Percentiles rank a stretch among this genome's conserved stretches.
Conservation (phyloP, 2,113 vertebrate species). For the Syrmaticus mikado region DNA sequence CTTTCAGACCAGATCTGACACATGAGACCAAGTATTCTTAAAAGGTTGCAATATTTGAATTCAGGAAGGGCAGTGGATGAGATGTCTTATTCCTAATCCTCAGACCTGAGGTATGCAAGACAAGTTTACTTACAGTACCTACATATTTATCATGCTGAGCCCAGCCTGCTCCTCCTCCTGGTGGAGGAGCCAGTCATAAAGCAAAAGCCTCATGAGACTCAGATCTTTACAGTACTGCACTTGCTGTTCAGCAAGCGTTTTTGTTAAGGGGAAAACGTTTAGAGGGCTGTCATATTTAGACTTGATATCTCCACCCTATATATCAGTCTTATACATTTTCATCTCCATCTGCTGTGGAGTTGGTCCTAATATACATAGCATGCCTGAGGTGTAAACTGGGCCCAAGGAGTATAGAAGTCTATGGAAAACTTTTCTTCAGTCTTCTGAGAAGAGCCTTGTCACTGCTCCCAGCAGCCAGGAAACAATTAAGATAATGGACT, state of each 20-base stretch:
- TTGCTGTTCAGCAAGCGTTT: neutral
- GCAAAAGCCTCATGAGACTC: neutral
- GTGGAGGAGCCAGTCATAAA: neutral
- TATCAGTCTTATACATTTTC: neutral
- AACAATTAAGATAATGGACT: neutral
- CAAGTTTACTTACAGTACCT: neutral
- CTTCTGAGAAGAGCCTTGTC: neutral
- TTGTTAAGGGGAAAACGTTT: neutral
- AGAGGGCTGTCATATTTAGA: neutral
- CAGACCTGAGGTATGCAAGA: neutral
- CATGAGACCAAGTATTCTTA: neutral
- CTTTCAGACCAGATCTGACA: neutral
- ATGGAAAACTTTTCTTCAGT: neutral
- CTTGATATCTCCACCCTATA: neutral
- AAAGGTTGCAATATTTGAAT: neutral
- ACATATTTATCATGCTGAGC: neutral
- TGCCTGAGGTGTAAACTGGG: neutral
- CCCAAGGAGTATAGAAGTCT: neutral
- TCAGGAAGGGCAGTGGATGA: neutral
- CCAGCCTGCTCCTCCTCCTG: neutral
- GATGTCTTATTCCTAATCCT: neutral
- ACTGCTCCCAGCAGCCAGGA: neutral
- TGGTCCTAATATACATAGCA: neutral
- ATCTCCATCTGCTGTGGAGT: neutral
- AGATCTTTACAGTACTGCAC: neutral